Evolutionary conservation across 2,797 vertebrate species (phyloP).

Genomic region (Arctocebus calabarensis): DNA sequence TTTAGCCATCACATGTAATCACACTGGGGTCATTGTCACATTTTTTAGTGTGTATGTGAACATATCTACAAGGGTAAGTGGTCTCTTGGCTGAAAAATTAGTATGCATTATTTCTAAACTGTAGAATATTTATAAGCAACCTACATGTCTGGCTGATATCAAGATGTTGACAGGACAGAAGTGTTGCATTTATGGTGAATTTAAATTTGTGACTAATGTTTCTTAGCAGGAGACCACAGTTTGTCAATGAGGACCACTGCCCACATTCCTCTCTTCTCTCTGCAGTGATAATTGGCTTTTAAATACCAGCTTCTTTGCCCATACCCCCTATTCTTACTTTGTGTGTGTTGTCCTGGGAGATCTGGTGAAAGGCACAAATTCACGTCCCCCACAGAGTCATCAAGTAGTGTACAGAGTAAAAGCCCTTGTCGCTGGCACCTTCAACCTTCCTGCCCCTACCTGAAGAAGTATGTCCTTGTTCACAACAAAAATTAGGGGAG

Average conservation of each 20-base stretch:
- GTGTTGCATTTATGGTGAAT: background rate
- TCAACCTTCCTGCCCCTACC: background rate
- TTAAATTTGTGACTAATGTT: background rate
- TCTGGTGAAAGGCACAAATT: background rate
- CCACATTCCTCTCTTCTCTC: background rate
- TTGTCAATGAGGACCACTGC: background rate
- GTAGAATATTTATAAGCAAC: slow-evolving; percentile 42
- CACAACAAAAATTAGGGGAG: background rate
- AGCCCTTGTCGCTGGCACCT: background rate
- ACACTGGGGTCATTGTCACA: background rate
- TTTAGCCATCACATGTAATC: slow-evolving; percentile 16
- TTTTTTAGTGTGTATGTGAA: slow-evolving; percentile 53
- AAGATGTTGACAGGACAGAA: background rate
- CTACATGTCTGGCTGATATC: slow-evolving; percentile 14
- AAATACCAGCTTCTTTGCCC: background rate
- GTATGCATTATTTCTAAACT: slow-evolving; percentile 8
- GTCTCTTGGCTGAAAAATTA: slow-evolving; percentile 64
- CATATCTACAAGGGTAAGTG: background rate
- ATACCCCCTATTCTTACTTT: background rate
- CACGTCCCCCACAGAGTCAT: background rate
- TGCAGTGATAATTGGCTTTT: background rate
- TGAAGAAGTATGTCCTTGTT: background rate
- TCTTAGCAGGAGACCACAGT: background rate
- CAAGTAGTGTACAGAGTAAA: background rate
- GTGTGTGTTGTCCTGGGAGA: background rate